Evolutionary conservation across 37 sponge, comb jelly and placozoan genomes (phyloP).

Genomic region (Petrosia ficiformis): DNA sequence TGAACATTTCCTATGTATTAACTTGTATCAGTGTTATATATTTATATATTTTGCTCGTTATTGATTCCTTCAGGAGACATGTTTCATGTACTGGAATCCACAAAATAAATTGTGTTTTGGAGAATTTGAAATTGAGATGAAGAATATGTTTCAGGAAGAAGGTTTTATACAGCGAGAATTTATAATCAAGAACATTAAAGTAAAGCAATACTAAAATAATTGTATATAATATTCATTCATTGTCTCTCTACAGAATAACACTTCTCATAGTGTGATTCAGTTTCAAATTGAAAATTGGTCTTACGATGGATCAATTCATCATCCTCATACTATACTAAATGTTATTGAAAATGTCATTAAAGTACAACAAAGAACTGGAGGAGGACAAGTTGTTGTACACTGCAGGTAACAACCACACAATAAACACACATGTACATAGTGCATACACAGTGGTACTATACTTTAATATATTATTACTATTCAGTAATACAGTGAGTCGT

Average conservation of each 20-base stretch:
- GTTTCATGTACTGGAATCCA: conserved; percentile 65
- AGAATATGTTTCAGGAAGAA: conserved; percentile 17
- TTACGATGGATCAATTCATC: neutral
- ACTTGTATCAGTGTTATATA: too few relatives aligned
- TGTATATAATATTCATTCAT: neutral
- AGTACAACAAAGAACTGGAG: neutral
- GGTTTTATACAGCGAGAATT: conserved; percentile 31
- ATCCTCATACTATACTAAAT: neutral
- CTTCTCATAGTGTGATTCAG: neutral
- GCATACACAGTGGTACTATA: too few relatives aligned
- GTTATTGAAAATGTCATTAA: conserved; percentile 9
- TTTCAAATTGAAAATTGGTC: conserved; percentile 4
- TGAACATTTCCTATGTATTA: too few relatives aligned
- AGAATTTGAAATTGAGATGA: conserved; percentile 21
- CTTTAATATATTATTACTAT: neutral
- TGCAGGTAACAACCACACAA: conserved; percentile 13
- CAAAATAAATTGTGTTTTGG: conserved; percentile 18
- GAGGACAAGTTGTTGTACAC: conserved; percentile 8
- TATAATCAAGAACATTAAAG: neutral
- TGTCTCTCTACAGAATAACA: neutral
- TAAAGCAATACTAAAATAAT: neutral
- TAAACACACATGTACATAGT: neutral
- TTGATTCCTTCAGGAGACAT: conserved; percentile 38
- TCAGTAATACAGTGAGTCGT: conserved; percentile 59
- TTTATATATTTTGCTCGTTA: too few relatives aligned